Percentiles rank a stretch among this genome's conserved stretches.
phyloP scores from a whole-genome alignment of 2,797 vertebrate genomes.

The Neoniphon sammara region DNA sequence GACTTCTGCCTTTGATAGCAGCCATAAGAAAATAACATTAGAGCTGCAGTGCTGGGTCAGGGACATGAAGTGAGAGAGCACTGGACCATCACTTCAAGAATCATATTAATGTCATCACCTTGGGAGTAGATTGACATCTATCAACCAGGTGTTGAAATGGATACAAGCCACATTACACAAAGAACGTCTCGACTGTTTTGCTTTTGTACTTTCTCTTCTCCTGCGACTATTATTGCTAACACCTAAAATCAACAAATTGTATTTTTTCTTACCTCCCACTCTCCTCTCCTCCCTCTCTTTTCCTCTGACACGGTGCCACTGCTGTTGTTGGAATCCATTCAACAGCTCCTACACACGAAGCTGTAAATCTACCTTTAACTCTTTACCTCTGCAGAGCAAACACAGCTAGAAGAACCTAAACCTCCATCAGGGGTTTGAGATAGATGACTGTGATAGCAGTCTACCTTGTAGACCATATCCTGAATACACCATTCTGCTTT shows the following conservation, averaged over 20 bases:
- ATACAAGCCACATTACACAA: slow-evolving; percentile 62
- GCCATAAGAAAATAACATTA: background rate
- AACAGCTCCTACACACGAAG: slow-evolving; percentile 59
- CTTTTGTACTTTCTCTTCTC: slow-evolving; percentile 39
- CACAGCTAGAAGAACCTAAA: slow-evolving; percentile 42
- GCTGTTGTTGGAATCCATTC: slow-evolving; percentile 69
- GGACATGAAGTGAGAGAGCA: background rate
- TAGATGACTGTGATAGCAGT: slow-evolving; percentile 30
- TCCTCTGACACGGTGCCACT: slow-evolving; percentile 56
- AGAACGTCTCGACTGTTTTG: slow-evolving; percentile 39
- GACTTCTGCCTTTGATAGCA: slow-evolving; percentile 28
- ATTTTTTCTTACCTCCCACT: slow-evolving; percentile 52
- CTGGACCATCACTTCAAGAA: background rate
- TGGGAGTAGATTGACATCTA: slow-evolving; percentile 51
- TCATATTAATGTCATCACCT: slow-evolving; percentile 48
- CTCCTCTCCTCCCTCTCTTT: slow-evolving; percentile 50
- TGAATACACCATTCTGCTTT: slow-evolving; percentile 6
- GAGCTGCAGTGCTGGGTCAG: background rate
- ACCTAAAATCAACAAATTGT: slow-evolving; percentile 63
- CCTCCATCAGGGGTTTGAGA: slow-evolving; percentile 35
- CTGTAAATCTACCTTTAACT: slow-evolving; percentile 38
- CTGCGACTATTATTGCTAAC: slow-evolving; percentile 54
- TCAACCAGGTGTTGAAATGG: slow-evolving; percentile 65
- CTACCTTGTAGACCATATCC: slow-evolving; percentile 45
- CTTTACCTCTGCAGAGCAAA: slow-evolving; percentile 32